phyloP scores from a whole-genome alignment of 2,888 invertebrate genomes.

The Mechanitis mazaeus region DNA sequence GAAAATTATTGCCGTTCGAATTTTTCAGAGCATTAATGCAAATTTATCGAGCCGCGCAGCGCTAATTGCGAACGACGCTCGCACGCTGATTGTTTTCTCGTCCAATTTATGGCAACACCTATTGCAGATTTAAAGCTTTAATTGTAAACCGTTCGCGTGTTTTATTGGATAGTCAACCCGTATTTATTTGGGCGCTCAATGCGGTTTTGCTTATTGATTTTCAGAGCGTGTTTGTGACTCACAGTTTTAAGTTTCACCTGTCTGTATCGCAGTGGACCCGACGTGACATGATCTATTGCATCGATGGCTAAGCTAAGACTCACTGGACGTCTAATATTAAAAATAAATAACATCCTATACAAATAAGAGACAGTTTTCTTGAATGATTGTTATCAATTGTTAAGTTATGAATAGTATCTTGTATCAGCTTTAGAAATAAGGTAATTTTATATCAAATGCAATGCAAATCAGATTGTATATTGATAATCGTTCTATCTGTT shows the following conservation, averaged over 20 bases:
- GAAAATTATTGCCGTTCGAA: conserved; percentile 73
- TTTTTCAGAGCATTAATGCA: conserved; percentile 77
- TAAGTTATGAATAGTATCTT: too few relatives aligned
- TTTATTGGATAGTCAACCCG: conserved; percentile 73
- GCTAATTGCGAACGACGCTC: conserved; percentile 74
- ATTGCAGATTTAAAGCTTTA: conserved; percentile 77
- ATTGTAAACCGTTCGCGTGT: conserved; percentile 76
- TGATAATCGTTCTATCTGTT: too few relatives aligned
- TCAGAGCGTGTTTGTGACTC: conserved; percentile 48
- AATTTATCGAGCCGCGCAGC: conserved; percentile 74
- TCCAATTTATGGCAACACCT: conserved; percentile 76
- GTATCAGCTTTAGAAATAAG: too few relatives aligned
- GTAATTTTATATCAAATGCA: too few relatives aligned
- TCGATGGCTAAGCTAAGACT: conserved; percentile 23
- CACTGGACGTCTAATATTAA: conserved; percentile 29
- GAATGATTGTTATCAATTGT: too few relatives aligned
- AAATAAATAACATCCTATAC: conserved; percentile 13
- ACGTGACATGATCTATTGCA: conserved; percentile 42
- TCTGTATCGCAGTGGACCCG: conserved; percentile 39
- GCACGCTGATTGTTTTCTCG: conserved; percentile 74
- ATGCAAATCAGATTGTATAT: too few relatives aligned
- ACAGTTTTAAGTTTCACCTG: conserved; percentile 48
- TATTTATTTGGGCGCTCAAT: conserved; percentile 69
- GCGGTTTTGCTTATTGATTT: conserved; percentile 72
- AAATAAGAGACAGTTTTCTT: neutral